A percentile compares a stretch with the other conserved stretches of the same genome.
Evolutionary conservation across 1,140 invertebrate species (phyloP).

Genomic region (Apolygus lucorum): DNA sequence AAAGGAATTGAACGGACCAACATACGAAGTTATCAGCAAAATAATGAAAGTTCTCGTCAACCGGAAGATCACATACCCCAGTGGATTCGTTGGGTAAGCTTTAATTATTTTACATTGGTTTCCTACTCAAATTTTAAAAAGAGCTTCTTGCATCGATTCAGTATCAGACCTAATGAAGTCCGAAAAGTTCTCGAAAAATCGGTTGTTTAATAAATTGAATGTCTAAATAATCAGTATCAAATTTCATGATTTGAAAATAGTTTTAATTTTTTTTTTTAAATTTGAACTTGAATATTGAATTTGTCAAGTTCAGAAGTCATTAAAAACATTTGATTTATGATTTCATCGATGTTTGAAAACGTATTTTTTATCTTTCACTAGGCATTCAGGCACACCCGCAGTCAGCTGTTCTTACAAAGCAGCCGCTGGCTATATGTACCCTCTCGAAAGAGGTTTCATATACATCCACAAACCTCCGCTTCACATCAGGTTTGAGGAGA

Average conservation of each 20-base stretch:
- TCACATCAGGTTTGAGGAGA: slow-evolving; percentile 97
- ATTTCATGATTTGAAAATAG: no score
- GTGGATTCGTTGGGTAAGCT: slow-evolving; percentile 75
- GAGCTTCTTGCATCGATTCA: slow-evolving; percentile 22
- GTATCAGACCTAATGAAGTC: no score
- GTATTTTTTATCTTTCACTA: slow-evolving; percentile 43
- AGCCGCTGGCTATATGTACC: slow-evolving; percentile 94
- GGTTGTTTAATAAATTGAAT: no score
- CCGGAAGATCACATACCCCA: slow-evolving; percentile 89
- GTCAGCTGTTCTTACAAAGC: slow-evolving; percentile 96
- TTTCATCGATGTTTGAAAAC: no score
- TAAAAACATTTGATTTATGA: no score
- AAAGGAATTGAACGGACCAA: slow-evolving; percentile 84
- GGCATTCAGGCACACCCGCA: slow-evolving; percentile 82
- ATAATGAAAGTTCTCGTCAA: slow-evolving; percentile 95
- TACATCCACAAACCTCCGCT: slow-evolving; percentile 98
- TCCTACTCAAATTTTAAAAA: slow-evolving; percentile 23
- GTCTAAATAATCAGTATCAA: no score
- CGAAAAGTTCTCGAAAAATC: no score
- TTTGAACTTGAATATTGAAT: no score
- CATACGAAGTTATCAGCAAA: slow-evolving; percentile 91
- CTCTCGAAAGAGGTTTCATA: slow-evolving; percentile 97
- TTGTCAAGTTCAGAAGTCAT: no score
- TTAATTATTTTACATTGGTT: no score
- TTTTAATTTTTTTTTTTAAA: no score